These are phyloP conservation scores for Diglossa cyanea DNA, from an alignment of 2,797 vertebrate genomes.

Conservation along the genomic window DNA sequence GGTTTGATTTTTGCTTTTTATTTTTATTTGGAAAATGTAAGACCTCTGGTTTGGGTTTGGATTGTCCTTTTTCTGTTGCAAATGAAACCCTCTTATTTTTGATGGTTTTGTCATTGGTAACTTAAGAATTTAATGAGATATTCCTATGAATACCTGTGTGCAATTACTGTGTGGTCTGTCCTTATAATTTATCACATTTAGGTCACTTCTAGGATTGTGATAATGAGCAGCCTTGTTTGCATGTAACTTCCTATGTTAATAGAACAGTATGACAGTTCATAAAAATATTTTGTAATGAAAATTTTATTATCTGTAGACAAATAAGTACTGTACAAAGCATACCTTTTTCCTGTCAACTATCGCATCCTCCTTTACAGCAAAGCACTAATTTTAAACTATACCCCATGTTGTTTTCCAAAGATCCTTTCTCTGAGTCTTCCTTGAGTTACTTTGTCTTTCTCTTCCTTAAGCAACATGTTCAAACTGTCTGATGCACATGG, in stretches of 20 bases:
- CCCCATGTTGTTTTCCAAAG: not conserved
- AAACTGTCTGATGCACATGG: not conserved
- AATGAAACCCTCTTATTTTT: not conserved
- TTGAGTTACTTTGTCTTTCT: not conserved
- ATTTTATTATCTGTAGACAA: not conserved
- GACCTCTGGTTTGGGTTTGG: not conserved
- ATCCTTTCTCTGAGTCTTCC: not conserved
- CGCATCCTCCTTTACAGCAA: not conserved
- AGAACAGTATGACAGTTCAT: not conserved
- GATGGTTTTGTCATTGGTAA: not conserved
- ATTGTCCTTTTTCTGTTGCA: not conserved
- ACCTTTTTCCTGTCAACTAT: not conserved
- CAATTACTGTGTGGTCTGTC: not conserved
- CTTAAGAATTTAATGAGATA: not conserved
- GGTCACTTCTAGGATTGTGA: not conserved
- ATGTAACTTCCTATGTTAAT: not conserved
- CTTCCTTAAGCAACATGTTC: not conserved
- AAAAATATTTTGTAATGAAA: not conserved
- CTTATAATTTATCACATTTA: not conserved
- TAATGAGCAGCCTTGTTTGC: not conserved
- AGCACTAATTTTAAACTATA: not conserved
- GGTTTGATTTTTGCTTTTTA: no score
- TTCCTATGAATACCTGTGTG: not conserved
- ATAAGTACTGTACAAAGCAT: not conserved
- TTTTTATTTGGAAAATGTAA: not conserved